Evolutionary conservation across 2,113 vertebrate genomes (phyloP).

Genomic region (Dipodomys stephensi): DNA sequence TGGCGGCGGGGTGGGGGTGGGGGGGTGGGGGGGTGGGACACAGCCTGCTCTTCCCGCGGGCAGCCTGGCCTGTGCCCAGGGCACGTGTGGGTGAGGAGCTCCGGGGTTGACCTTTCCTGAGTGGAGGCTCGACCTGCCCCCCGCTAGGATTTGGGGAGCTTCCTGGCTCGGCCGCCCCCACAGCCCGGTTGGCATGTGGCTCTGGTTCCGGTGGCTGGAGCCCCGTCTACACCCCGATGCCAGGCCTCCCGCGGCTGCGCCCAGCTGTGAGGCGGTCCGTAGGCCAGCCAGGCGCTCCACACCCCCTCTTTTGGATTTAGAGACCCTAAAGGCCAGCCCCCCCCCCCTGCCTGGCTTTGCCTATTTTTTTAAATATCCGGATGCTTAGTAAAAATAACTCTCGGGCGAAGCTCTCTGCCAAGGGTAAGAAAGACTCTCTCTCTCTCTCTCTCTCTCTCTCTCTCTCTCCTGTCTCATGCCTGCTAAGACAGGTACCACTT

Average conservation of each 20-base stretch:
- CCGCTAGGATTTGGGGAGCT: background rate
- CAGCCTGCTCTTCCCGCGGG: too few species aligned
- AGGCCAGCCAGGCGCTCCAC: conserved; percentile 79
- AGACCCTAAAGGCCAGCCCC: conserved; percentile 73
- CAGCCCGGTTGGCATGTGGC: background rate
- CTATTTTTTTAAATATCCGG: conserved; percentile 63
- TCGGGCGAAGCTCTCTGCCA: conserved; percentile 36
- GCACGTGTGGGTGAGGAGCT: too few species aligned
- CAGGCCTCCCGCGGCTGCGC: conserved; percentile 79
- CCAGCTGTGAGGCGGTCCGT: conserved; percentile 85
- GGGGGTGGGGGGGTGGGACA: too few species aligned
- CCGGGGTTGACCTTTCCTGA: too few species aligned
- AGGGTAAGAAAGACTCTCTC: background rate
- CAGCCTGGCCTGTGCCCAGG: too few species aligned
- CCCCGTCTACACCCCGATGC: conserved; percentile 73
- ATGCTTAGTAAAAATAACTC: conserved; percentile 76
- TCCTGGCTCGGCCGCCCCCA: background rate
- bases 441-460: too few species aligned
- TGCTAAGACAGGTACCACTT: too few species aligned
- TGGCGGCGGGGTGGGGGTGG: too few species aligned
- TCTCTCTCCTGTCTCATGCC: too few species aligned
- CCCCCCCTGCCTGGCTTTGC: conserved; percentile 58
- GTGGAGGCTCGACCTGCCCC: too few species aligned
- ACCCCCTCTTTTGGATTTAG: conserved; percentile 69
- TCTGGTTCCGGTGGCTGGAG: conserved; percentile 66